Percentiles rank a stretch among this genome's conserved stretches.
phyloP scores from a whole-genome alignment of 2,113 vertebrate species.

The Tragulus kanchil region DNA sequence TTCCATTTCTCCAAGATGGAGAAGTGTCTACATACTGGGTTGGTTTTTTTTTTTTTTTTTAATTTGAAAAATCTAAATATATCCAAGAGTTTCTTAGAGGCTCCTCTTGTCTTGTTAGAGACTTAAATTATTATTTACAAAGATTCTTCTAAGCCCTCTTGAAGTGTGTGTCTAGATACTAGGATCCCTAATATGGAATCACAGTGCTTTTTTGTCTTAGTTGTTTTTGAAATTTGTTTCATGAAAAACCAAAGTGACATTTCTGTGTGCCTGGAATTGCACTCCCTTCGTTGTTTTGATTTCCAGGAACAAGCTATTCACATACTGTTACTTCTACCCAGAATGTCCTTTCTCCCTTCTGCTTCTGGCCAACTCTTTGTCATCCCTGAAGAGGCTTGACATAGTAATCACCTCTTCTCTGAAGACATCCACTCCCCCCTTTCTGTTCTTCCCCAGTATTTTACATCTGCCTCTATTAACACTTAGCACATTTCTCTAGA shows the following conservation, averaged over 20 bases:
- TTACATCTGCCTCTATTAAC: not conserved
- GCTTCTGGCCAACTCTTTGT: not conserved
- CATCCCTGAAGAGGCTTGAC: not conserved
- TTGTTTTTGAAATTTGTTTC: not conserved
- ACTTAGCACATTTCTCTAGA: not conserved
- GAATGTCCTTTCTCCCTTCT: constrained; percentile 28
- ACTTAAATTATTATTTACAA: not conserved
- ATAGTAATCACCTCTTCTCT: not conserved
- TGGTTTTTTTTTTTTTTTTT: not conserved
- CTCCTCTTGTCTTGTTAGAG: not conserved
- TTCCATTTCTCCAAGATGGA: not conserved
- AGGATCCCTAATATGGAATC: not conserved
- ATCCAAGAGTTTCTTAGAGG: not conserved
- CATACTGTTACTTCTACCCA: not conserved
- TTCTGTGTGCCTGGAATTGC: not conserved
- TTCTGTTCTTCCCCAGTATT: not conserved
- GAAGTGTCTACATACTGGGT: not conserved
- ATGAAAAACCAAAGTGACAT: not conserved
- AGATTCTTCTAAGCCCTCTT: not conserved
- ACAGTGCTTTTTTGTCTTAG: not conserved
- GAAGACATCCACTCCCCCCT: not conserved
- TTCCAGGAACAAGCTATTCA: not conserved
- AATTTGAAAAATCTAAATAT: not conserved
- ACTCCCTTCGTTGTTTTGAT: not conserved
- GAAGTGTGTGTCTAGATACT: not conserved